A percentile compares a stretch with the other conserved stretches of the same genome.
These are phyloP conservation scores for Mactra quadrangularis DNA, from an alignment of 1,140 invertebrate species.

Conservation along the genomic window DNA sequence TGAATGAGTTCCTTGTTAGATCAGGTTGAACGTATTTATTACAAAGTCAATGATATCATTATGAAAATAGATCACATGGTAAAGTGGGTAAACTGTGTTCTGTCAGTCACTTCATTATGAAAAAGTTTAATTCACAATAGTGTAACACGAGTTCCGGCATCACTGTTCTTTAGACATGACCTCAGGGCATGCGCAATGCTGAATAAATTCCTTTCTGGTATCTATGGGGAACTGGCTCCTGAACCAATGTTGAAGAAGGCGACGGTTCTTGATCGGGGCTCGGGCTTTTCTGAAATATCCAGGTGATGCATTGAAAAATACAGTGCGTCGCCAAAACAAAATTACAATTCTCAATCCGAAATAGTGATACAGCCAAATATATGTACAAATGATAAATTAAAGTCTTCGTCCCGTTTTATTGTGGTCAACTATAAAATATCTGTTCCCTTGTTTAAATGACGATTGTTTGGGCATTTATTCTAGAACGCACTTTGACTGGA, in stretches of 20 bases:
- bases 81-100: no score
- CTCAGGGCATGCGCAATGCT: conserved; percentile 49
- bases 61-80: no score
- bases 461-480: conserved; percentile 44
- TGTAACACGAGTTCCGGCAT: neutral
- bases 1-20: no score
- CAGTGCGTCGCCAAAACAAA: conserved; percentile 18
- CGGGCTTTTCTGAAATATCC: conserved; percentile 61
- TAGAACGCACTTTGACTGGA: conserved; percentile 61
- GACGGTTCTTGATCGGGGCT: conserved; percentile 45
- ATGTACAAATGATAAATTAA: neutral
- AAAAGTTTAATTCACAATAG: no score
- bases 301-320: conserved; percentile 42
- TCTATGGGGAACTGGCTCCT: conserved; percentile 33
- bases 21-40: no score
- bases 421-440: conserved; percentile 9
- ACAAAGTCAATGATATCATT: no score
- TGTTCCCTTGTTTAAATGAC: conserved; percentile 16
- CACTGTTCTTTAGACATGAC: neutral
- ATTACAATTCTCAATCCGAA: no score
- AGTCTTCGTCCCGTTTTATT: conserved; percentile 16
- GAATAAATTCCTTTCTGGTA: conserved; percentile 43
- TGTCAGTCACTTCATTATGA: no score
- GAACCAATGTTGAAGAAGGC: conserved; percentile 53
- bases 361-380: no score